Evolutionary conservation across 2,113 vertebrate genomes (phyloP), one percentile per base, ranked within the genome.

Genomic region (Pan paniscus): DNA sequence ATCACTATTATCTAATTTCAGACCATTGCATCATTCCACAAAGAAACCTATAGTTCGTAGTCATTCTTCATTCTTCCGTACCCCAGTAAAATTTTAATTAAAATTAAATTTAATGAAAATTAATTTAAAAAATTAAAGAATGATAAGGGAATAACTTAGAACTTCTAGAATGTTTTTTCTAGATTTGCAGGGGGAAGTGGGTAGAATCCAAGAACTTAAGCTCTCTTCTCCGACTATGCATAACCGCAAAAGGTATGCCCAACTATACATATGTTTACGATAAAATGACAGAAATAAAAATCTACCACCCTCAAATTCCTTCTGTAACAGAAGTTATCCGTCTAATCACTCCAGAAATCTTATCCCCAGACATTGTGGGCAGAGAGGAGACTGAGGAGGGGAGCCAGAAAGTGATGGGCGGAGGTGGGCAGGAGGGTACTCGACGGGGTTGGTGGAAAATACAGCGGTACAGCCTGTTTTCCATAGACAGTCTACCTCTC

Each of bases 261-360:
- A 38, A 40, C 80, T 83, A 86, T 86, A 82, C 43, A 35, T n/a
- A 27, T 93, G 57, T 84, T 93, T 40, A 85, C 13, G 73, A 86
- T 57, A 92, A 93, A 86, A 89, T 50, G 84, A 80, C 38, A 93
- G 32, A 90, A 85, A 92, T 86, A 55, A 93, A 94, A 93, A 12
- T 40, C 43, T 8, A 73, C 59, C 40, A 84, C 23, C 40, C 17
- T 75, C 68, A 81, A 90, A 95, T 35, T 70, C 43, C 25, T 86
- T 94, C 83, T 64, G 30, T 84, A 64, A 93, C 30, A 76, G 43
- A 75, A 88, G 50, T 7, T 59, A n/a, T 48, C 46, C 1, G 0
- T 38, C n/a, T 67, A 30, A 13, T 23, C 75, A 35, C 27, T 10
- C 43, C 79, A 59, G 14, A 93, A 64, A 87, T 73, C 64, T 32